Conservation (phyloP, 2,113 vertebrate species). For the Pelodiscus sinensis region DNA sequence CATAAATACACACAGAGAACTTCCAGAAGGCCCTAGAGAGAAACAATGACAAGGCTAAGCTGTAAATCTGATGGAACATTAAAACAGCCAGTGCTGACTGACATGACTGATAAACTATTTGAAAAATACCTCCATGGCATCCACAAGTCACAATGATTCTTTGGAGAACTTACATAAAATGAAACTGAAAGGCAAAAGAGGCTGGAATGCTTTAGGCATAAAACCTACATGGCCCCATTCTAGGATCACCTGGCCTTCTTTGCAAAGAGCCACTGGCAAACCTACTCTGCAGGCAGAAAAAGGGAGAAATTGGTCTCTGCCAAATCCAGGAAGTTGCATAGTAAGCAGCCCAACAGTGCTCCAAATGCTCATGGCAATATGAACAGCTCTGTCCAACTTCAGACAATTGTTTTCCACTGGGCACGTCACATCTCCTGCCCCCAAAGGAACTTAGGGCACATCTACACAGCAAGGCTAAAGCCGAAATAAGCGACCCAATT, state of each 20-base stretch:
- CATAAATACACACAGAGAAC: not conserved
- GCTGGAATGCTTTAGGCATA: not conserved
- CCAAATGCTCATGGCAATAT: not conserved
- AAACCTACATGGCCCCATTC: not conserved
- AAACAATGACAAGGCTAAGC: not conserved
- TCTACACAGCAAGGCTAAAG: no score
- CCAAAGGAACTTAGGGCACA: no score
- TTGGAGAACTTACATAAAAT: not conserved
- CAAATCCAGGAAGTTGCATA: fast-evolving
- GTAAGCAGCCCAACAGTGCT: not conserved
- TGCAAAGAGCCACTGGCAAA: fast-evolving
- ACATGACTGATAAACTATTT: not conserved
- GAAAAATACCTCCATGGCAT: not conserved
- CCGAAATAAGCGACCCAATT: no score
- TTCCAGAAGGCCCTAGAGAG: not conserved
- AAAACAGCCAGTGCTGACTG: not conserved
- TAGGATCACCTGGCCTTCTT: fast-evolving
- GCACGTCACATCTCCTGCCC: not conserved
- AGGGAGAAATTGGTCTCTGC: not conserved
- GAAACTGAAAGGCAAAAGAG: not conserved
- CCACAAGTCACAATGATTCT: not conserved
- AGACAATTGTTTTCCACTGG: not conserved
- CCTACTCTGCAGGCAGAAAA: fast-evolving
- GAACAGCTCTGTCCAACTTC: not conserved
- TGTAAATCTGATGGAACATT: not conserved